Base-by-base conservation (phyloP, 2,888 invertebrate genomes). In the Ashinkailepas kermadecensis region DNA sequence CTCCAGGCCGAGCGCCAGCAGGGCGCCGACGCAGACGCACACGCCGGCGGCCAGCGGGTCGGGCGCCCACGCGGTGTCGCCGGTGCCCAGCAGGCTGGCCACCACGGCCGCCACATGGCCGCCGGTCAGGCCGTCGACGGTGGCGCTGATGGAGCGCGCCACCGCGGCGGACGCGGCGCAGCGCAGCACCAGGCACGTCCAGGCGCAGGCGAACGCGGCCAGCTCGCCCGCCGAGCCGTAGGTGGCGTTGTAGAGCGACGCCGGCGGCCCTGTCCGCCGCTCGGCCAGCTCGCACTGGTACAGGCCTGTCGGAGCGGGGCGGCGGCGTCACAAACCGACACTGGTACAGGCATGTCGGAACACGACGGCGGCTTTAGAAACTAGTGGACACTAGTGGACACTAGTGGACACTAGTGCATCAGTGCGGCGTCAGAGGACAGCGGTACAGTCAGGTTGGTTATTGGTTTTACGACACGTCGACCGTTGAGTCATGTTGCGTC, bases 141-240 rank as follows among this genome's bases (percentile, higher is more conserved):
- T 74, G 56, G 74, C 74, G 74, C 74, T 74, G 74, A 74, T 12
- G 21, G 74, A 54, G 74, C 74, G 74, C 74, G 74, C 74, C 21
- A 10, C 74, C 8, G 74, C 74, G 18, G 74, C 74, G 56, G 54
- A 8, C 4, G 74, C 56, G 56, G 56, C 74, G 56, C 56, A 4
- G 21, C 56, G 74, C 56, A 74, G 74, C 56, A 21, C 10, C 74
- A 74, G 54, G 8, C 7, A 3, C 21, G 54, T 54, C 74, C 56
- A 54, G 21, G 56, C 74, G 74, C 56, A 9, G 56, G 9, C 6
- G 56, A 56, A 54, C 9, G 74, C 74, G 18, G 56, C 74, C 74
- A 74, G 74, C 74, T 74, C 74, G 18, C 74, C 74, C 21, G 56
- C 74, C 18, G 18, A 10, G 74, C 56, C 74, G 74, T 21, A 54